Conservation (phyloP, 1,140 invertebrate species). For the Drosophila nigromelanica region DNA sequence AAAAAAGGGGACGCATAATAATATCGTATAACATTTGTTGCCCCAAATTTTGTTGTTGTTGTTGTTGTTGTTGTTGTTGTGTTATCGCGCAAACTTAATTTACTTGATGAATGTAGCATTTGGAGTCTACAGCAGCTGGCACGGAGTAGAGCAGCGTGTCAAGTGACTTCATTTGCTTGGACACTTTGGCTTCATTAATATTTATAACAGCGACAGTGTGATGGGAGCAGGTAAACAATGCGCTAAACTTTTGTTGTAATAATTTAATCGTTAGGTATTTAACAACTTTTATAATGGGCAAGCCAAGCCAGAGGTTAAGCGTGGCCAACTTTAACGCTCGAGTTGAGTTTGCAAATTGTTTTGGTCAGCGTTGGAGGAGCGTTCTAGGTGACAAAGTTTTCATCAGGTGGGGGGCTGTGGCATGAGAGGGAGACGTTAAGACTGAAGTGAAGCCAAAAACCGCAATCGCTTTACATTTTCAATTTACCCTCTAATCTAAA, state of each 20-base stretch:
- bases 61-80: no score
- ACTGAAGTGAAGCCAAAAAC: slow-evolving; percentile 30
- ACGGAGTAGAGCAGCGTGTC: slow-evolving; percentile 19
- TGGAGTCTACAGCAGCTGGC: background rate
- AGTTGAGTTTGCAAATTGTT: slow-evolving; percentile 50
- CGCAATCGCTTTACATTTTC: slow-evolving; percentile 66
- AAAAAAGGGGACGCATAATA: slow-evolving; percentile 26
- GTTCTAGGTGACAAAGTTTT: slow-evolving; percentile 34
- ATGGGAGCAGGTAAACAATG: slow-evolving; percentile 24
- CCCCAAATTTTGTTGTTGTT: slow-evolving; percentile 4
- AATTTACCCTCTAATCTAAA: slow-evolving; percentile 78
- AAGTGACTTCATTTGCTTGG: slow-evolving; percentile 47
- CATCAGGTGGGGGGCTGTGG: background rate
- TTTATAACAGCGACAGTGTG: slow-evolving; percentile 49
- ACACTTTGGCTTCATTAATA: slow-evolving; percentile 73
- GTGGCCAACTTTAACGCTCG: slow-evolving; percentile 34
- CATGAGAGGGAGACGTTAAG: background rate
- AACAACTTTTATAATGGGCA: slow-evolving; percentile 42
- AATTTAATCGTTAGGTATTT: slow-evolving; percentile 52
- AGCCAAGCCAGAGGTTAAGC: slow-evolving; percentile 26
- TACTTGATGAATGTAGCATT: slow-evolving; percentile 63
- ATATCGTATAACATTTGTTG: slow-evolving; percentile 9
- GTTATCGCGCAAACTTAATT: slow-evolving; percentile 47
- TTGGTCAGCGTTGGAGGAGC: slow-evolving; percentile 27
- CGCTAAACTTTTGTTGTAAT: slow-evolving; percentile 42